Conservation (phyloP, 2,888 invertebrate genomes). For the Salticus scenicus region DNA sequence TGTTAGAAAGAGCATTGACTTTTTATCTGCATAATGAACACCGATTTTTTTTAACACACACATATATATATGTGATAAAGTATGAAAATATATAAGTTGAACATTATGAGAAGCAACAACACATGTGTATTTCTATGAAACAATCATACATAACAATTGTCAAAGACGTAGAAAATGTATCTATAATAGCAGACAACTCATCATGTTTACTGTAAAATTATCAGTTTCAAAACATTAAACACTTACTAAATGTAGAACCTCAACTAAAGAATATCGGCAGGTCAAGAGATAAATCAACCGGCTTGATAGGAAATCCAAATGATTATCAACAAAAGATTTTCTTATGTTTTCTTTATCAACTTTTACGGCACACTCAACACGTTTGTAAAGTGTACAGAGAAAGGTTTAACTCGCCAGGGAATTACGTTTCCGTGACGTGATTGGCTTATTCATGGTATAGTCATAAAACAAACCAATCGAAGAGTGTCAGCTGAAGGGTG, state of each 20-base stretch:
- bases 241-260: not conserved
- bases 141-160: no score
- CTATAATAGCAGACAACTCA: not conserved
- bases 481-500: not conserved
- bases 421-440: not conserved
- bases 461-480: not conserved
- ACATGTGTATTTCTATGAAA: no score
- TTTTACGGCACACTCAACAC: not conserved
- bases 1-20: no score
- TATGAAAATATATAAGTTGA: no score
- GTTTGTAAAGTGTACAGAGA: constrained; percentile 2
- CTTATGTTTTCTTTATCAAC: not conserved
- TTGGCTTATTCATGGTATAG: not conserved
- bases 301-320: not conserved
- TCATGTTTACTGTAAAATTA: not conserved
- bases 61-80: no score
- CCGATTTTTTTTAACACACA: no score
- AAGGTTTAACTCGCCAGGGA: constrained; percentile 5
- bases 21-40: no score
- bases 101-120: no score
- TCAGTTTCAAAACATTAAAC: not conserved
- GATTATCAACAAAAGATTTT: not conserved
- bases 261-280: not conserved
- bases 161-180: no score
- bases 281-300: not conserved